phyloP scores from a whole-genome alignment of 2,797 vertebrate genomes.

The Numenius phaeopus region DNA sequence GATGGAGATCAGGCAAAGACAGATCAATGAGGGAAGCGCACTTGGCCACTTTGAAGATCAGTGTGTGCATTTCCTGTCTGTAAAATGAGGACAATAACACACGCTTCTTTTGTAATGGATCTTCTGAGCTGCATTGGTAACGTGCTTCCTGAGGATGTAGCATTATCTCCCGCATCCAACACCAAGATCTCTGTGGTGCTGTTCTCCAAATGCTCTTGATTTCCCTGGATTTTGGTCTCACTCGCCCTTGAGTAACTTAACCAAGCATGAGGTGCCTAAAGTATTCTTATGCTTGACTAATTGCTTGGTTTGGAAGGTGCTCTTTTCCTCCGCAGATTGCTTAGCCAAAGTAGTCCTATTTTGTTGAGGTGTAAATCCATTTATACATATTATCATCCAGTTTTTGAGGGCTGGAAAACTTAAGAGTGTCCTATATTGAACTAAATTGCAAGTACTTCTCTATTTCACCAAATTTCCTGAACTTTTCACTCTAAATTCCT shows the following conservation, averaged over 20 bases:
- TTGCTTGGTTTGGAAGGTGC: background rate
- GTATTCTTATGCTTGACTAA: fast-evolving
- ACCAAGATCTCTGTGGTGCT: background rate
- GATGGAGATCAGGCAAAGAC: background rate
- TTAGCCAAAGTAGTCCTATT: background rate
- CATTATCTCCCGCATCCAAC: background rate
- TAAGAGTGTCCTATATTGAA: background rate
- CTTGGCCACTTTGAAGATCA: background rate
- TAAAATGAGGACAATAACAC: background rate
- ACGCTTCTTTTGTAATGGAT: background rate
- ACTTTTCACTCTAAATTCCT: background rate
- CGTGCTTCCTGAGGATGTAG: background rate
- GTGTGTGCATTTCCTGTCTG: background rate
- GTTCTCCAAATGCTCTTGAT: background rate
- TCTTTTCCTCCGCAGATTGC: background rate
- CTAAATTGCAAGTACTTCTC: background rate
- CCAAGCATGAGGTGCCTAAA: background rate
- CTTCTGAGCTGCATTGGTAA: background rate
- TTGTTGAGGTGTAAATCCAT: background rate
- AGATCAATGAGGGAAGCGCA: background rate
- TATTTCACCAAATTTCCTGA: background rate
- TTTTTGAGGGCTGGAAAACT: background rate
- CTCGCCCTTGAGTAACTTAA: background rate
- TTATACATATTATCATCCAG: background rate
- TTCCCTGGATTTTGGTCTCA: background rate